Evolutionary conservation across 2,113 vertebrate genomes (phyloP).

Genomic region (Patagioenas fasciata): DNA sequence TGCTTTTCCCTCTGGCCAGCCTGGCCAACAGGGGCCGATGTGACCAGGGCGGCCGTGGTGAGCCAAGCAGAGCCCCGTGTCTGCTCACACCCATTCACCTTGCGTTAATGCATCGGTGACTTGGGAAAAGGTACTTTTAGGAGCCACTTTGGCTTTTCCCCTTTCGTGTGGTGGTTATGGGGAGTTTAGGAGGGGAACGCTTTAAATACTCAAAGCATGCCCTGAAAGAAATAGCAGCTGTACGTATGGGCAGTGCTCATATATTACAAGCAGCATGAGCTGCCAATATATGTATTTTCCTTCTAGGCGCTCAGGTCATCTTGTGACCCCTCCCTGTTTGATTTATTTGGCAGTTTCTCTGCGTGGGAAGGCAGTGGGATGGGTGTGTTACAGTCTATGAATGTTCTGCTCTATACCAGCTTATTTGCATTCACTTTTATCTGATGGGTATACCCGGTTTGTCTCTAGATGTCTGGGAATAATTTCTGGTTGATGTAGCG

Average conservation of each 20-base stretch:
- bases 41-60: fast-evolving
- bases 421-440: not conserved
- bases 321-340: constrained; percentile 7
- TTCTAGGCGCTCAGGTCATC: not conserved
- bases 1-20: not conserved
- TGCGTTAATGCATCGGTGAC: fast-evolving
- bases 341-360: constrained; percentile 22
- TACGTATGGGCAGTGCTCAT: not conserved
- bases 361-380: not conserved
- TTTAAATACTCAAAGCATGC: not conserved
- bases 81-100: fast-evolving
- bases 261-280: not conserved
- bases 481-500: not conserved
- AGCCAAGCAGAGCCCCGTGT: fast-evolving
- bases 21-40: fast-evolving
- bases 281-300: not conserved
- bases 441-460: not conserved
- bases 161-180: fast-evolving
- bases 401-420: not conserved
- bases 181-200: not conserved
- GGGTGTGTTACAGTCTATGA: constrained; percentile 4
- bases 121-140: not conserved
- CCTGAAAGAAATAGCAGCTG: not conserved
- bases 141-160: fast-evolving
- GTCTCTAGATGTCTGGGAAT: not conserved